Evolutionary conservation across 2,888 invertebrate genomes (phyloP), one percentile per base, ranked within the genome.

Genomic region (Tipula confusa): DNA sequence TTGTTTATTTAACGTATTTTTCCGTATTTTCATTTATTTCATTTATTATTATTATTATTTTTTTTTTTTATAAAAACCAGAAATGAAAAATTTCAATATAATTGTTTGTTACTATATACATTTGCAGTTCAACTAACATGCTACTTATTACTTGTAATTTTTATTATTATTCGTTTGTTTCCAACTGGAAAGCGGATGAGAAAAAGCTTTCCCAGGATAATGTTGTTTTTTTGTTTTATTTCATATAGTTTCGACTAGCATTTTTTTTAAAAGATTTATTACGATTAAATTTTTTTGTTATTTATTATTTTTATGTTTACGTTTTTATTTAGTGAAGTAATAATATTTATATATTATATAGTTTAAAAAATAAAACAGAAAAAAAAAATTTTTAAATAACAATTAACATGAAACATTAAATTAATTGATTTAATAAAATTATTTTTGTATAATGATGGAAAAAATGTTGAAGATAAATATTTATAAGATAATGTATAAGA

Each of bases 401-500:
- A 18, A 48, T 24, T 64, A 64, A 24, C 64, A 64, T 24, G 64
- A 64, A 64, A 64, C 64, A 64, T 64, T 64, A 64, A 64, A 64
- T 64, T 64, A 64, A 64, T 64, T 64, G 64, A 24, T 64, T 64
- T 64, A 64, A 64, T 64, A 64, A 64, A 43, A 64, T 64, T 64
- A 64, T 64, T 64, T 64, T 64, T 64, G 64, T 64, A 64, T 64
- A 18, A 64, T 64, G 64, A 64, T 64, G 18, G 64, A 64, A 64
- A 43, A 38, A 64, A 64, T 64, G 64, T 18, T 64, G 64, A 64
- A 13, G 24, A 64, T n/a, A n/a, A 64, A 64, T 64, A 64, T 64
- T 64, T 64, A 64, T 64, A 64, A 64, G 64, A 64, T 64, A 24
- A 64, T 64, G 64, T 64, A 64, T 64, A 64, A 64, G 64, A 64